Conservation (phyloP, 2,888 invertebrate genomes). For the Isotomurus palustris region DNA sequence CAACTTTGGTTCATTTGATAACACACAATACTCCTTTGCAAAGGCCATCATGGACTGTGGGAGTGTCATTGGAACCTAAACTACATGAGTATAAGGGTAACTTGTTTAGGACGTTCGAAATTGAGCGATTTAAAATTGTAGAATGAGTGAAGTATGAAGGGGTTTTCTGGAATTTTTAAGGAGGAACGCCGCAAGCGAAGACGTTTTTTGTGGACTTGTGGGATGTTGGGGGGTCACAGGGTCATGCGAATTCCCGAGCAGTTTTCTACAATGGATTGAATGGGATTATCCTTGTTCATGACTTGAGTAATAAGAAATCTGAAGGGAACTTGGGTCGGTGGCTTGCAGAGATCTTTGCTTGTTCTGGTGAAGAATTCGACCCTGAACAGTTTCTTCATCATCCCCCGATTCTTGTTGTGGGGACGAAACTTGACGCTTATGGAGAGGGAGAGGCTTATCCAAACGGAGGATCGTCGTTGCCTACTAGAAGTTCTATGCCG, state of each 20-base stretch:
- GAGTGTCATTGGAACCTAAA: slow-evolving; percentile 92
- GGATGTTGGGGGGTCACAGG: slow-evolving; percentile 94
- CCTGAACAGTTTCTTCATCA: slow-evolving; percentile 80
- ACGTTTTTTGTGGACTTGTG: slow-evolving; percentile 92
- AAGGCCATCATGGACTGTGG: slow-evolving; percentile 92
- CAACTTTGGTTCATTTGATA: slow-evolving; percentile 85
- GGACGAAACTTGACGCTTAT: slow-evolving; percentile 75
- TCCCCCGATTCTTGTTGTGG: slow-evolving; percentile 90
- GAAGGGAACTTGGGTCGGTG: slow-evolving; percentile 89
- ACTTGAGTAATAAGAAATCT: slow-evolving; percentile 92
- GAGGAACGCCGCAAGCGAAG: slow-evolving; percentile 85
- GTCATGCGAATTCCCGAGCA: slow-evolving; percentile 84
- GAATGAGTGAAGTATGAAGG: no score
- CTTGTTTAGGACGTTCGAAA: no score
- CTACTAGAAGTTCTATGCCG: slow-evolving; percentile 28
- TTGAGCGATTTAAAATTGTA: no score
- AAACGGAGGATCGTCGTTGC: slow-evolving; percentile 40
- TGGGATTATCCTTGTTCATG: slow-evolving; percentile 94
- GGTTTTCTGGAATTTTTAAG: no score
- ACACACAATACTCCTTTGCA: slow-evolving; percentile 78
- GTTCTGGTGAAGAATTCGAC: slow-evolving; percentile 61
- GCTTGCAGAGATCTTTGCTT: slow-evolving; percentile 80
- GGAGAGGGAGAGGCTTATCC: slow-evolving; percentile 16
- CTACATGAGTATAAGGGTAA: slow-evolving; percentile 90
- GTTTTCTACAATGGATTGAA: slow-evolving; percentile 92